Base-by-base conservation (phyloP, 2,888 invertebrate species). In the Tachina lurida region DNA sequence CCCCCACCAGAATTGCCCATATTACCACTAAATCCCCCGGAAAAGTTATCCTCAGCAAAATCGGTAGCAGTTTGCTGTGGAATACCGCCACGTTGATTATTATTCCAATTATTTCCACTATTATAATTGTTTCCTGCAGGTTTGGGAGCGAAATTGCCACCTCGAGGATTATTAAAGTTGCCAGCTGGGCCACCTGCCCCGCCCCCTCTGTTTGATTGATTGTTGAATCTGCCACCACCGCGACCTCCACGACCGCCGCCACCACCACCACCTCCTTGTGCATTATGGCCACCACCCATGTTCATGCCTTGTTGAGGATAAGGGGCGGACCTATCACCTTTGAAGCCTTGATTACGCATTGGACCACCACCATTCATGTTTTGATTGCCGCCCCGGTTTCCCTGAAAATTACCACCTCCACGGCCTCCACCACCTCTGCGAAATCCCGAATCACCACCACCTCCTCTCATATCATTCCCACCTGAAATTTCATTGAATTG, bases 281-380 rank as follows among this genome's bases (percentile, higher is more conserved):
- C 65, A 17, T 47, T 80, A 43, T n/a, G 56, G 12, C 58, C 80
- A 0, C 85, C 87, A 13, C 88, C 88, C 19, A 86, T 78, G 31
- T 88, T 87, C 41, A 85, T 85, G 9, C 88, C 88, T 74, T 88
- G 89, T 73, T 88, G 89, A 15, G 67, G 78, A 54, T 90, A 91
- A 1, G 91, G 89, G 10, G 90, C 80, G 84, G 73, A 87, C 47
- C 91, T 89, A 45, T 91, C 90, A 60, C 88, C 88, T 78, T 90
- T 90, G 31, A 89, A 89, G 56, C 87, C 77, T 52, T 91, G 90
- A 49, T 87, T 90, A 2, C 91, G 84, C 58, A 90, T 88, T 10
- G 91, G 90, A 12, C 91, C 91, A 47, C 84, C 88, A 17, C 89
- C 89, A 71, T 88, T 89, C 58, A 89, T 89, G 62, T 88, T 87